Conservation (phyloP, 2,113 vertebrate species). For the Grammatotria lemairii region DNA sequence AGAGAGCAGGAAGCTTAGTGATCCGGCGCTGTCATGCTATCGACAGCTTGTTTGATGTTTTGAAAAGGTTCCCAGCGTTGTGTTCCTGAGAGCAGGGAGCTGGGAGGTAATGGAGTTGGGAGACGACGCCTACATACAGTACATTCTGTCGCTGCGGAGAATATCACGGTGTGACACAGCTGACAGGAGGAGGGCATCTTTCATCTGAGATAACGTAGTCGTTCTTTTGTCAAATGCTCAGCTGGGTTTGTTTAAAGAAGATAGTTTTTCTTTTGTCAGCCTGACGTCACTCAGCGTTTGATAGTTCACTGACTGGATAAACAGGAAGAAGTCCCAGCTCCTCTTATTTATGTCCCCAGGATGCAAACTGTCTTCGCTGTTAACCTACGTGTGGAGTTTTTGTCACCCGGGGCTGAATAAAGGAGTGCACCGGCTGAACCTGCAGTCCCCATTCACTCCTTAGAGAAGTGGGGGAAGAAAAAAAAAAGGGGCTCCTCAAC, state of each 20-base stretch:
- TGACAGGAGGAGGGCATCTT: background rate
- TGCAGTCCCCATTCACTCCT: conserved; percentile 22
- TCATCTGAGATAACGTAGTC: background rate
- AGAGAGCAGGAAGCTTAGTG: conserved; percentile 15
- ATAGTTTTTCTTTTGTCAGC: background rate
- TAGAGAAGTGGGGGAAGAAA: background rate
- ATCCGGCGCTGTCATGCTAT: conserved; percentile 1
- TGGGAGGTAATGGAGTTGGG: conserved; percentile 35
- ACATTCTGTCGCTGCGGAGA: conserved; percentile 31
- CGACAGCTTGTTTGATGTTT: conserved; percentile 32
- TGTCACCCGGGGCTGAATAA: background rate
- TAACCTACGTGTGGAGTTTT: background rate
- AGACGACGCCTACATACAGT: conserved; percentile 29
- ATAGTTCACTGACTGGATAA: conserved; percentile 17
- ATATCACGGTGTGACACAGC: conserved; percentile 1
- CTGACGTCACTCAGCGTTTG: background rate
- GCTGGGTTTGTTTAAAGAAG: background rate
- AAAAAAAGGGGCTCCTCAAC: background rate
- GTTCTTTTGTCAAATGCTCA: background rate
- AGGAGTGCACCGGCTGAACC: conserved; percentile 30
- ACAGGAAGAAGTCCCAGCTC: background rate
- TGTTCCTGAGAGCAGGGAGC: conserved; percentile 28
- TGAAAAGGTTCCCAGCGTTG: conserved; percentile 38
- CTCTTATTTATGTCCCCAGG: background rate
- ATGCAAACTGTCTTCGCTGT: background rate